Evolutionary conservation across 2,797 vertebrate genomes (phyloP), one percentile per base, ranked within the genome.

Genomic region (Microchirus variegatus): DNA sequence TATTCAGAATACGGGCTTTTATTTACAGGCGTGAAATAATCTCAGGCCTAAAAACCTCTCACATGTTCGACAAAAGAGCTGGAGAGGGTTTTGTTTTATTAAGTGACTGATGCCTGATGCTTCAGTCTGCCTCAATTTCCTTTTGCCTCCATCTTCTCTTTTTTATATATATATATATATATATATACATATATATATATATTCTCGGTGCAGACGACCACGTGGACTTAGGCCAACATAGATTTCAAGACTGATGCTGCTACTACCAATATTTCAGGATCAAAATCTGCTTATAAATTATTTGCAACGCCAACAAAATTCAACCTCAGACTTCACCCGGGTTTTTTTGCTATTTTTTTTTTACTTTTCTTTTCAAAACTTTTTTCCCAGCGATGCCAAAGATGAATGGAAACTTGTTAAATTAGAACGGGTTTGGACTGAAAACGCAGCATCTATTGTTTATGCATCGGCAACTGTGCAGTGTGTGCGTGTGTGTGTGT

Each of bases 21-120:
- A 80, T 79, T 70, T 64, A 42, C 48, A 74, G 65, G 74, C 67
- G 10, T 69, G 41, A 49, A 52, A 48, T 70, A 22, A 64, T 72
- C 75, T 59, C 67, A 59, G 22, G 53, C 42, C 63, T 48, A 77
- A 67, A 82, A 69, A 60, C 48, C 13, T 53, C 59, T 61, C 58
- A 53, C 63, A 41, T 13, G 49, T 31, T 4, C 31, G 4, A 31
- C 31, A 48, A n/a, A n/a, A 14, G 48, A 40, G 62, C 54, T 59
- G 69, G 15, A 44, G 53, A 70, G 52, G 62, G 53, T 76, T 57
- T 77, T 83, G 81, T 85, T 82, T 88, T 86, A 83, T 87, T 78
- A 78, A 82, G 66, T 50, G 70, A 67, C 54, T 59, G 77, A 84
- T 68, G 78, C 52, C 68, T 6, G 31, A 31, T 69, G 60, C 36